Evolutionary conservation across 2,888 invertebrate species (phyloP), one percentile per base, ranked within the genome.

Genomic region (Troides aeacus): DNA sequence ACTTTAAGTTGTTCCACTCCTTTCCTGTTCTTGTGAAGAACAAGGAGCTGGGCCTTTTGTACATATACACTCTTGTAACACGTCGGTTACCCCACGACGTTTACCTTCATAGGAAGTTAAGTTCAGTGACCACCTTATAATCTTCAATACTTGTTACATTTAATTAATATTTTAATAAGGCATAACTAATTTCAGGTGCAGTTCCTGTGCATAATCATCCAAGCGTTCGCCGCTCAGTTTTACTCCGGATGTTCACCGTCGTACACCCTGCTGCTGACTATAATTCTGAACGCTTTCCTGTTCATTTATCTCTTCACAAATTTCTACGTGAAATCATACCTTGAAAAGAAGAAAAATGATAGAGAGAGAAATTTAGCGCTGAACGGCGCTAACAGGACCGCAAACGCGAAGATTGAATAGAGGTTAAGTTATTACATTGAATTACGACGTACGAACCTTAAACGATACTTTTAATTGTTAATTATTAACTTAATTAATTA

Each of bases 241-340:
- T 65, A 77, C 3, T 80, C 84, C 0, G 79, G 81, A 1, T 87
- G 86, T 68, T 78, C 76, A 1, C 83, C 83, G 0, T 81, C 84
- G 0, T 78, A 80, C 66, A 71, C 78, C 0, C 72, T 85, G 0
- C 65, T 82, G 0, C 36, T 70, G 1, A 63, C 75, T 0, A 78
- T 82, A 3, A 72, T 75, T 10, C 69, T 77, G 24, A 84, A 87
- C 69, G 78, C 76, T 0, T n/a, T 78, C 0, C 61, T 86, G 2
- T 84, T 87, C 58, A 66, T 84, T 57, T 84, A 81, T 65, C 72
- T 87, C 24, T 87, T 87, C 59, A 80, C 79, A 1, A 79, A 84
- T 58, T 87, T 86, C 68, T 85, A 84, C 46, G 0, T 79, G 0
- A 77, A 74, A 4, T 71, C 79, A 0, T 84, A 84, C 58, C 10